A percentile compares a stretch with the other conserved stretches of the same genome.
Conservation (phyloP, 2,113 vertebrate genomes). For the Nibea albiflora region DNA sequence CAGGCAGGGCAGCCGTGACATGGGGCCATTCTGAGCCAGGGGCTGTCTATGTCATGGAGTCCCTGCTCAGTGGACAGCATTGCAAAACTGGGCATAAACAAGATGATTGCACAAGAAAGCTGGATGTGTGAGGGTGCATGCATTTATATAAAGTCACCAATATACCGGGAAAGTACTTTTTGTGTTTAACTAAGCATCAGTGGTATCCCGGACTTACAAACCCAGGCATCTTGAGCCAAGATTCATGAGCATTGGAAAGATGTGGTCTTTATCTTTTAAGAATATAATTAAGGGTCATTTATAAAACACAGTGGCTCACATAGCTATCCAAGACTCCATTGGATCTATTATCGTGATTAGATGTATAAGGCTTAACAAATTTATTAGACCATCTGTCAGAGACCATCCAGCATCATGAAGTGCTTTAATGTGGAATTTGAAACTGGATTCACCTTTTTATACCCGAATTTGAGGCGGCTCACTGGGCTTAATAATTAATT, state of each 20-base stretch:
- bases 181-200: not conserved
- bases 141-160: not conserved
- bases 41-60: conserved; percentile 10
- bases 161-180: not conserved
- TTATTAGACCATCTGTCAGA: too few species aligned
- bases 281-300: not conserved
- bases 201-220: not conserved
- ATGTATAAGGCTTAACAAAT: too few species aligned
- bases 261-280: not conserved
- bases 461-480: too few species aligned
- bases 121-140: not conserved
- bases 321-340: too few species aligned
- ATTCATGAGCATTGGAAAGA: not conserved
- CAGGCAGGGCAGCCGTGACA: conserved; percentile 29
- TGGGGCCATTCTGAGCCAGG: conserved; percentile 36
- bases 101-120: not conserved
- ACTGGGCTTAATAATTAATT: too few species aligned
- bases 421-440: too few species aligned
- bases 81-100: conserved; percentile 8
- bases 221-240: not conserved
- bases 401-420: too few species aligned
- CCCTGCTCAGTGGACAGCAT: not conserved
- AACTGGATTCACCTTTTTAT: too few species aligned
- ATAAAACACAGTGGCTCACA: not conserved
- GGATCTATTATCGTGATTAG: too few species aligned